Evolutionary conservation across 2,113 vertebrate genomes (phyloP).

Genomic region (Phyllopteryx taeniolatus): DNA sequence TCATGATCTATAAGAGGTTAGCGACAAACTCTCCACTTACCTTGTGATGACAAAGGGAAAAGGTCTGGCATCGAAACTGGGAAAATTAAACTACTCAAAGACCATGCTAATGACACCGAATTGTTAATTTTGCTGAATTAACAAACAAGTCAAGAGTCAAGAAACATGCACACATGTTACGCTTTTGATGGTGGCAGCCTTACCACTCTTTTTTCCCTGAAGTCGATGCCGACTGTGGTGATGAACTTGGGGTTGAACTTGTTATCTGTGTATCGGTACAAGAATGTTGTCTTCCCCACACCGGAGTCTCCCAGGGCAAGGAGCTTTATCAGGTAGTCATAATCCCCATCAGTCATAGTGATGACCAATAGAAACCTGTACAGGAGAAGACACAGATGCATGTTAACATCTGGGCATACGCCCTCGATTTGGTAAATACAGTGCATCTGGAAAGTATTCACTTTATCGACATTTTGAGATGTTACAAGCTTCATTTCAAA

Average conservation of each 20-base stretch:
- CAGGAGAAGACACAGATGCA: slow-evolving; percentile 4
- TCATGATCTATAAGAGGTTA: background rate
- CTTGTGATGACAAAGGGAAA: background rate
- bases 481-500: too few species aligned
- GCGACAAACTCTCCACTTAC: background rate
- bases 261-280: slow-evolving; percentile 93
- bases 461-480: too few species aligned
- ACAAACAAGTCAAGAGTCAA: background rate
- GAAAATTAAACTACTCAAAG: background rate
- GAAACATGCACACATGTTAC: background rate
- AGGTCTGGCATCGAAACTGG: background rate
- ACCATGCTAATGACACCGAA: too few species aligned
- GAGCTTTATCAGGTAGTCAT: slow-evolving; percentile 96
- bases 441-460: background rate
- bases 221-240: slow-evolving; percentile 95
- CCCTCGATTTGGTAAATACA: background rate
- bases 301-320: slow-evolving; percentile 93
- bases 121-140: background rate
- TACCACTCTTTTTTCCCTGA: slow-evolving; percentile 96
- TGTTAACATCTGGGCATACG: background rate
- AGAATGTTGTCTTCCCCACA: slow-evolving; percentile 92
- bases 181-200: slow-evolving; percentile 45
- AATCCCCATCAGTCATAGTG: slow-evolving; percentile 98
- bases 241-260: slow-evolving; percentile 97
- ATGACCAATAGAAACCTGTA: slow-evolving; percentile 76